Evolutionary conservation across 1,140 invertebrate species (phyloP).

Genomic region (Myzus persicae): DNA sequence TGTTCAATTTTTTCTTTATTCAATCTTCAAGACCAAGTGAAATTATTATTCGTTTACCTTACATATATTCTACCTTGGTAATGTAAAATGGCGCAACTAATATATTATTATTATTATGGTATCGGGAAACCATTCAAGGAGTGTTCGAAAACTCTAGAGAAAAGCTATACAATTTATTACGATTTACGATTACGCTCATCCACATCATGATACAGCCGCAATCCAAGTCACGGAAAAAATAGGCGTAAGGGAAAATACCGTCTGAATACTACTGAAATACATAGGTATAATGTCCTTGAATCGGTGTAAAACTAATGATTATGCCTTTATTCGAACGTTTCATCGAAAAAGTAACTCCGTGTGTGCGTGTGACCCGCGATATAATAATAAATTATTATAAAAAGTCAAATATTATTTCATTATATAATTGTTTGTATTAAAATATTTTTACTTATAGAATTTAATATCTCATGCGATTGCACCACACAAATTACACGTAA

Average conservation of each 20-base stretch:
- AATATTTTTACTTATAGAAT: no score
- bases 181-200: background rate
- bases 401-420: no score
- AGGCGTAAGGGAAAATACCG: background rate
- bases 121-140: background rate
- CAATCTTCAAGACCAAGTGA: background rate
- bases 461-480: no score
- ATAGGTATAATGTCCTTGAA: background rate
- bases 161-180: background rate
- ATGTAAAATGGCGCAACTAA: background rate
- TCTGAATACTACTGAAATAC: background rate
- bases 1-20: background rate
- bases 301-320: background rate
- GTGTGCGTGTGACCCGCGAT: background rate
- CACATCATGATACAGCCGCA: background rate
- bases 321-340: background rate
- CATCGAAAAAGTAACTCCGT: background rate
- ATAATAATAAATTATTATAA: no score
- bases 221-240: background rate
- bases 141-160: background rate
- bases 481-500: no score
- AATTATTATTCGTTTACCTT: constrained; percentile 1
- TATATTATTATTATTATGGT: background rate
- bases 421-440: background rate
- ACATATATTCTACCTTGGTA: background rate